Conservation (phyloP, 2,888 invertebrate species). For the Apamea monoglypha region DNA sequence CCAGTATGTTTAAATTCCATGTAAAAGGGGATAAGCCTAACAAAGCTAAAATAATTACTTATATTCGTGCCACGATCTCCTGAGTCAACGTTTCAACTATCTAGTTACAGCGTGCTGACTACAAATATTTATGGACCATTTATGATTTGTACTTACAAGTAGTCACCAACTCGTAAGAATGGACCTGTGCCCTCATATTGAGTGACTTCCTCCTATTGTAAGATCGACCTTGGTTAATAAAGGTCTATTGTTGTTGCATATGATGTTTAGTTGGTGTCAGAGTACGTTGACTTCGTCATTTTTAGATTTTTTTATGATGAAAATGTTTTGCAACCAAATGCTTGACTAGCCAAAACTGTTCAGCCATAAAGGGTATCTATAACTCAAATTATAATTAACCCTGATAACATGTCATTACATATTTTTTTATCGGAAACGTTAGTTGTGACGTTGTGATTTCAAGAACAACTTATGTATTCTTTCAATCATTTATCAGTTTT, state of each 20-base stretch:
- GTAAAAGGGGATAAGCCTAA: not conserved
- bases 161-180: slow-evolving; percentile 22
- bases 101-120: not conserved
- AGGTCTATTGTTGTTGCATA: slow-evolving; percentile 19
- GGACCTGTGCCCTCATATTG: slow-evolving; percentile 29
- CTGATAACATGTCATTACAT: not conserved
- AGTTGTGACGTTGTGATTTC: not conserved
- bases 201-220: slow-evolving; percentile 51
- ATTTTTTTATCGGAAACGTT: not conserved
- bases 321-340: not conserved
- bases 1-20: not conserved
- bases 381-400: not conserved
- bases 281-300: not conserved
- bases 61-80: not conserved
- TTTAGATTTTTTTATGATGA: no score
- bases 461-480: not conserved
- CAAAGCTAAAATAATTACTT: not conserved
- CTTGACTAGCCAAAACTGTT: not conserved
- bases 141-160: not conserved
- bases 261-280: not conserved
- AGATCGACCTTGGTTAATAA: slow-evolving; percentile 37
- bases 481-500: not conserved
- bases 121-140: not conserved
- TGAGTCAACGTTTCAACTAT: not conserved
- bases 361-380: not conserved